Percentiles rank a stretch among this genome's conserved stretches.
Conservation (phyloP, 2,113 vertebrate species). For the Camelus bactrianus region DNA sequence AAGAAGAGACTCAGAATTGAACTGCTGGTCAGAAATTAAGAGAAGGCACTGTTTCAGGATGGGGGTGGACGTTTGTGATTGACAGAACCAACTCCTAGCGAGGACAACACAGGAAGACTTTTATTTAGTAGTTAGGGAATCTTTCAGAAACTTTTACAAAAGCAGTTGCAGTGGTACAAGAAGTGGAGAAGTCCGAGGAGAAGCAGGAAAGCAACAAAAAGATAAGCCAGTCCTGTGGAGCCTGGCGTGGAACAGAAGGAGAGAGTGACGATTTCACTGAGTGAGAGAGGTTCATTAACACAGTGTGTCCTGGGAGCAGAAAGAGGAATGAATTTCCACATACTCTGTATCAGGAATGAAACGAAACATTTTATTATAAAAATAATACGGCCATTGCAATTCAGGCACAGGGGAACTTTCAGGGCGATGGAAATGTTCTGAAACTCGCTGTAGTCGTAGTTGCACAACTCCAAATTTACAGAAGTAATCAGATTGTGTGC, state of each 20-base stretch:
- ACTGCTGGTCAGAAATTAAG: not conserved
- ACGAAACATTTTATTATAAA: not conserved
- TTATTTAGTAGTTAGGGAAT: not conserved
- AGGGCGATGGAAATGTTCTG: not conserved
- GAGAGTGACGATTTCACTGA: not conserved
- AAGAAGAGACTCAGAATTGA: not conserved
- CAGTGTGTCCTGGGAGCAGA: not conserved
- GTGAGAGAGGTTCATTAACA: not conserved
- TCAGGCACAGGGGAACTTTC: not conserved
- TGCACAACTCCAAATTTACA: not conserved
- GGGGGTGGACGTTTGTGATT: not conserved
- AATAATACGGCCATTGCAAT: not conserved
- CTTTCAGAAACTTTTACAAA: not conserved
- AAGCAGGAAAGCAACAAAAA: not conserved
- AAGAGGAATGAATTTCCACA: not conserved
- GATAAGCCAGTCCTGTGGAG: not conserved
- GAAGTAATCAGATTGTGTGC: not conserved
- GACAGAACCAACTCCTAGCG: not conserved
- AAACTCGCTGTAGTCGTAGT: not conserved
- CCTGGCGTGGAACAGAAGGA: not conserved
- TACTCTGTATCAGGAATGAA: not conserved
- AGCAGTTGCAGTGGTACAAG: not conserved
- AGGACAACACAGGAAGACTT: not conserved
- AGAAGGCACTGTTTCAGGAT: not conserved
- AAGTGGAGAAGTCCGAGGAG: not conserved